Conservation (phyloP, 2,888 invertebrate species). For the Stratiomys singularior region DNA sequence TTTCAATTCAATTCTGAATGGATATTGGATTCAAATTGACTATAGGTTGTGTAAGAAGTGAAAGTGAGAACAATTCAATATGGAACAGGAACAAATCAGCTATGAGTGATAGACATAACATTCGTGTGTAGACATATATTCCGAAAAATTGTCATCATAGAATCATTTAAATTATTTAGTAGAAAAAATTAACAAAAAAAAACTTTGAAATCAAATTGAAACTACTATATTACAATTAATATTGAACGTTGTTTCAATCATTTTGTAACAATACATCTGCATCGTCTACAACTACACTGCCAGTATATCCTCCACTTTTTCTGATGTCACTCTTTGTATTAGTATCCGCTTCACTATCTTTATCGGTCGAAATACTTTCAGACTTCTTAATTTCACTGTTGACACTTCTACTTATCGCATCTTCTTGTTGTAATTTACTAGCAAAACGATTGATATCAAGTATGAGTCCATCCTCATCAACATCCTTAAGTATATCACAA, state of each 20-base stretch:
- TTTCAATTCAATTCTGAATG: no score
- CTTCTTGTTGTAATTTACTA: background rate
- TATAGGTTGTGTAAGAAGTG: no score
- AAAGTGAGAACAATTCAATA: no score
- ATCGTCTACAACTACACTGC: slow-evolving; percentile 45
- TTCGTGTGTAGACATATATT: no score
- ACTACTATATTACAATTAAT: background rate
- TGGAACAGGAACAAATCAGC: no score
- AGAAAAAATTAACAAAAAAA: slow-evolving; percentile 3
- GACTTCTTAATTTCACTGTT: background rate
- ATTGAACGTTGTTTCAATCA: slow-evolving; percentile 48
- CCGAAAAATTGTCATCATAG: no score
- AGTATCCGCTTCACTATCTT: background rate
- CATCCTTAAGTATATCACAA: slow-evolving; percentile 83
- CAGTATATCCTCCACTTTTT: slow-evolving; percentile 30
- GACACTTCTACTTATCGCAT: background rate
- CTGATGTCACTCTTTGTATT: slow-evolving; percentile 8
- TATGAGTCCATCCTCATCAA: slow-evolving; percentile 82
- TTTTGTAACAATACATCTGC: slow-evolving; percentile 52
- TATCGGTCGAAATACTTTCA: background rate
- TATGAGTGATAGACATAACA: no score
- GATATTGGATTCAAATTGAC: no score
- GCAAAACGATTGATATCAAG: slow-evolving; percentile 55
- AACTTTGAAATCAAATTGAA: background rate
- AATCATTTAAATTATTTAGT: no score